Percentiles rank a stretch among this genome's conserved stretches.
Evolutionary conservation across 1,140 invertebrate species (phyloP).

Genomic region (Drosophila pectinifera): DNA sequence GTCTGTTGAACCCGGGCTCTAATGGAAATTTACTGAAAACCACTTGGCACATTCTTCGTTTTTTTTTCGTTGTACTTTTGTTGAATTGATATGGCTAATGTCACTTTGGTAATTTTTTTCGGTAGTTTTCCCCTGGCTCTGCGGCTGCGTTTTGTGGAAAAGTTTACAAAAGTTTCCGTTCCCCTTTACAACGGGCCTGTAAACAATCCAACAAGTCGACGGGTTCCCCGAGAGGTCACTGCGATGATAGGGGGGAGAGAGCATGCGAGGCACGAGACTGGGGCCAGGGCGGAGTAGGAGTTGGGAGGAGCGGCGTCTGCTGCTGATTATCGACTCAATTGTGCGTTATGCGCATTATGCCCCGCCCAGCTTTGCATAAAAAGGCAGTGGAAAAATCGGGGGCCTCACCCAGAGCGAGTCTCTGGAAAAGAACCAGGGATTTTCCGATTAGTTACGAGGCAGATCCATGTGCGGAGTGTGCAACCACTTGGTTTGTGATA

Average conservation of each 20-base stretch:
- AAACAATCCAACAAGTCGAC: constrained; percentile 72
- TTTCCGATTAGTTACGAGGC: constrained; percentile 6
- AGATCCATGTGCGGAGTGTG: constrained; percentile 17
- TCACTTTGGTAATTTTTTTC: constrained; percentile 19
- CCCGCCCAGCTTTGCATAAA: constrained; percentile 29
- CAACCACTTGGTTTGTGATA: constrained; percentile 13
- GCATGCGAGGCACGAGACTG: constrained; percentile 76
- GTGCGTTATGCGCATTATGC: constrained; percentile 26
- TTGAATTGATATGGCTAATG: constrained; percentile 34
- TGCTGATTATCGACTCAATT: constrained; percentile 45
- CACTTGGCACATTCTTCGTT: constrained; percentile 61
- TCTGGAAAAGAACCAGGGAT: constrained; percentile 31
- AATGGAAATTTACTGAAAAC: constrained; percentile 73
- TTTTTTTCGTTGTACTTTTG: constrained; percentile 24
- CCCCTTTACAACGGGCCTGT: constrained; percentile 49
- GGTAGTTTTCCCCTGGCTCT: constrained; percentile 51
- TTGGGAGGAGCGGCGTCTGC: background rate
- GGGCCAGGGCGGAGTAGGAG: constrained; percentile 15
- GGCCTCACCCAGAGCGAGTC: background rate
- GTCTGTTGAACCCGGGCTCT: constrained; percentile 35
- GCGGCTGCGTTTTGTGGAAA: constrained; percentile 51
- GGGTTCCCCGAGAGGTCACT: constrained; percentile 61
- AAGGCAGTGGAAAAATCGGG: constrained; percentile 30
- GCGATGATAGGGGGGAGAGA: constrained; percentile 17
- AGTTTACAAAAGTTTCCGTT: constrained; percentile 76